Base-by-base conservation (phyloP, 2,888 invertebrate species). In the Dione vanillae region DNA sequence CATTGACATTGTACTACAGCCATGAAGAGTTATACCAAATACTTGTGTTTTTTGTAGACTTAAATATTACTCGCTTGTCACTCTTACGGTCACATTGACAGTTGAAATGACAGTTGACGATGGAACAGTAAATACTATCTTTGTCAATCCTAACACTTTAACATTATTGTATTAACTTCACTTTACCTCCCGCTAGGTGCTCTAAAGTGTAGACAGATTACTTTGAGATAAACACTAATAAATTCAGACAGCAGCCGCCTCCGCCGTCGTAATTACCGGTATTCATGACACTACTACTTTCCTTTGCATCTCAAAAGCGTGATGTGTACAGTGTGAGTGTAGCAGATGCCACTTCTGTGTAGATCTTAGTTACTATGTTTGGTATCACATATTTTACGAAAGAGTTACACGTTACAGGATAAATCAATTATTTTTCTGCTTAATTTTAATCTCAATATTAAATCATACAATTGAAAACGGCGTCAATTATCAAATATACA, bases 1-100 rank as follows among this genome's bases (percentile, higher is more conserved):
- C 61, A 45, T 61, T 45, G 61, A 61, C 61, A 16, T 61, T 61
- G 45, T 45, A 61, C 19, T n/a, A 61, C 20, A n/a, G 43, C 43
- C 8, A 27, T n/a, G 19, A 59, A 27, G 27, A n/a, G 61, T n/a
- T n/a, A n/a, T n/a, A 27, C 9, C 27, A 45, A 61, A n/a, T 9
- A 61, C 61, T 61, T 35, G 10, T 16, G 37, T n/a, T 27, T 5
- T 27, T 27, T 27, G 16, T 7, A 52, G 52, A 9, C 27, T 6
- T 0, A 27, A 52, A 7, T 40, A 58, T 11, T 16, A 11, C 19
- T 40, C 14, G 27, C 8, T 52, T 52, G 52, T 27, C 7, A 52
- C 27, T 27, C 7, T 14, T n/a, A 2, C 14, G 10, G 12, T 52
- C 27, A 19, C 49, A 3, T 49, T 10, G 11, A 19, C 37, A n/a